These are phyloP conservation scores for Steinernema khuongi DNA, from an alignment of 1,140 invertebrate genomes.

Conservation along the genomic window DNA sequence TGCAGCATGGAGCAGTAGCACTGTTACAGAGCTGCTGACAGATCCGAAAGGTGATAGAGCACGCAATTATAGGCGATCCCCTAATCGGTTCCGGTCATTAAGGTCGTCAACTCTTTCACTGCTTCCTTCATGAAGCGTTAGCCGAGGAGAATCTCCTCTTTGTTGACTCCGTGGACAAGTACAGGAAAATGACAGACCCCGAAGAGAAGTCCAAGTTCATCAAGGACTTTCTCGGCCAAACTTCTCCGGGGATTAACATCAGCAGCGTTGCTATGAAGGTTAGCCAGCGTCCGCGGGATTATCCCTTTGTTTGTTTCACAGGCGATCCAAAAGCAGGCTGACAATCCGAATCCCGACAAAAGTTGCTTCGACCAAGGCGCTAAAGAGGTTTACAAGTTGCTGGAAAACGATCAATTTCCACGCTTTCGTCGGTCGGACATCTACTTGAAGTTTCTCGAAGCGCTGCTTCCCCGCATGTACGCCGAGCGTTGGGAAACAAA, in stretches of 20 bases:
- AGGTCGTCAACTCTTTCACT: constrained; percentile 54
- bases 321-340: constrained; percentile 40
- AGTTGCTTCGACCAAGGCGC: constrained; percentile 46
- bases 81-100: background rate
- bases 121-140: constrained; percentile 50
- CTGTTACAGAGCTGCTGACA: constrained; percentile 49
- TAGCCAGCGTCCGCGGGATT: background rate
- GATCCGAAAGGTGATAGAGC: constrained; percentile 46
- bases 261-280: constrained; percentile 51
- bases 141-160: constrained; percentile 56
- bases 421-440: constrained; percentile 51
- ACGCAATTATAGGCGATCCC: background rate
- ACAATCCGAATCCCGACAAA: constrained; percentile 35
- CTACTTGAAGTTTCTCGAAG: constrained; percentile 45
- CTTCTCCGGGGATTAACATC: constrained; percentile 48
- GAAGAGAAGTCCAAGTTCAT: constrained; percentile 43
- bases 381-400: constrained; percentile 52
- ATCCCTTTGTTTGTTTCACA: constrained; percentile 30
- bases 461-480: constrained; percentile 45
- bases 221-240: constrained; percentile 45
- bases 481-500: constrained; percentile 52
- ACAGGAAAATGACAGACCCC: constrained; percentile 51
- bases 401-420: constrained; percentile 55
- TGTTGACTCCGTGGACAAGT: constrained; percentile 52
- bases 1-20: constrained; percentile 49